Percentiles rank a stretch among this genome's conserved stretches.
Evolutionary conservation across 2,888 invertebrate species (phyloP).

Genomic region (Linnaemya tessellans): DNA sequence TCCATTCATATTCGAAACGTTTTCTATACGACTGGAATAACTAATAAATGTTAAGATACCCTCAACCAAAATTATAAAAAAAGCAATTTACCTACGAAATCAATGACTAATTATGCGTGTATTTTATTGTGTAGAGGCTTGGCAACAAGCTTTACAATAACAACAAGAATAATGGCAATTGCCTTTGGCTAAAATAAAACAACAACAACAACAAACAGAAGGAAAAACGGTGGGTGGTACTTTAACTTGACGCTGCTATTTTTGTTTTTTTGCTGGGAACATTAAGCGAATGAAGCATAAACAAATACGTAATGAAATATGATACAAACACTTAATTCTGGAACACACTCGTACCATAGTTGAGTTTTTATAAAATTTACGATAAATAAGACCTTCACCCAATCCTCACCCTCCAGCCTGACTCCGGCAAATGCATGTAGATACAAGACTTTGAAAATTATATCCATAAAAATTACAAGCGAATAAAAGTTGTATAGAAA

Average conservation of each 20-base stretch:
- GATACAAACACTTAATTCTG: slow-evolving; percentile 26
- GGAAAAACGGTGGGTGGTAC: slow-evolving; percentile 38
- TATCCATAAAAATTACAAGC: neutral
- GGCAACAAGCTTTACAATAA: neutral
- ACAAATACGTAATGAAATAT: slow-evolving; percentile 57
- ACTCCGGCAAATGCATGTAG: neutral
- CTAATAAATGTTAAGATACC: too few species aligned
- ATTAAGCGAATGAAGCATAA: slow-evolving; percentile 61
- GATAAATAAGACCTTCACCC: neutral
- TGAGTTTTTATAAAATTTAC: neutral
- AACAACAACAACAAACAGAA: too few species aligned
- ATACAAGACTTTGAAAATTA: neutral
- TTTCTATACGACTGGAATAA: too few species aligned
- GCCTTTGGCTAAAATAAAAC: neutral
- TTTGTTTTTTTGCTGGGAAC: slow-evolving; percentile 20
- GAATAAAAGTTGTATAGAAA: neutral
- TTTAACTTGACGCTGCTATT: slow-evolving; percentile 24
- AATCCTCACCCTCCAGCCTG: neutral
- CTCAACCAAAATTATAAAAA: too few species aligned
- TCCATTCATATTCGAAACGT: too few species aligned
- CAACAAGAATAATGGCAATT: slow-evolving; percentile 38
- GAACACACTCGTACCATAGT: neutral
- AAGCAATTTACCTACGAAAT: neutral
- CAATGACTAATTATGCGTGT: neutral
- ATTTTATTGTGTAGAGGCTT: neutral